Evolutionary conservation across 1,140 invertebrate species (phyloP).

Genomic region (Anoplophora glabripennis): DNA sequence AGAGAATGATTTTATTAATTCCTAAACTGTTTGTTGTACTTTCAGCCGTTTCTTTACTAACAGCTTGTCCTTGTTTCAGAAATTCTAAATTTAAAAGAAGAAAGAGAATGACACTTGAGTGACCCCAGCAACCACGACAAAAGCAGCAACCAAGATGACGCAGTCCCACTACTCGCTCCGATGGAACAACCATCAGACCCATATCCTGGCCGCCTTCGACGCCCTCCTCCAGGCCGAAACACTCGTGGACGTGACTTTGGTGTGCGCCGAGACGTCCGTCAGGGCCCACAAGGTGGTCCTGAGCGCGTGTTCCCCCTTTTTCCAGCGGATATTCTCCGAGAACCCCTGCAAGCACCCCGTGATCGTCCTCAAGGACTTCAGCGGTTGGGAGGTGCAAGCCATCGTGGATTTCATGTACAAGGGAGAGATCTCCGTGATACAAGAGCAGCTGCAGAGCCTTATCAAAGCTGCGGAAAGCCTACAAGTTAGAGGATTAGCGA

Average conservation of each 20-base stretch:
- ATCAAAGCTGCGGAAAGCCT: slow-evolving; percentile 84
- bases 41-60: not conserved
- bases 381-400: slow-evolving; percentile 80
- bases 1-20: too few species aligned
- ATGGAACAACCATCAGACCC: slow-evolving; percentile 89
- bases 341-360: slow-evolving; percentile 92
- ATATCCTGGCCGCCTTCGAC: slow-evolving; percentile 82
- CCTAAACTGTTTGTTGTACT: too few species aligned
- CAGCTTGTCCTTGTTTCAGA: slow-evolving; percentile 29
- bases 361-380: slow-evolving; percentile 85
- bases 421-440: slow-evolving; percentile 82
- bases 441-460: slow-evolving; percentile 75
- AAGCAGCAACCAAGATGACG: slow-evolving; percentile 47
- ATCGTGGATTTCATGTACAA: slow-evolving; percentile 92
- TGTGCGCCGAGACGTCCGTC: slow-evolving; percentile 78
- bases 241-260: slow-evolving; percentile 84
- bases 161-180: slow-evolving; percentile 84
- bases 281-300: slow-evolving; percentile 87
- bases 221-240: slow-evolving; percentile 77
- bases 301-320: slow-evolving; percentile 87
- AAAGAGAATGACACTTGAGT: slow-evolving; percentile 25
- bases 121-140: slow-evolving; percentile 21
- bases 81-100: slow-evolving; percentile 41
- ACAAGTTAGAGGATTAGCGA: slow-evolving; percentile 74
- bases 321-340: slow-evolving; percentile 82